Evolutionary conservation across 2,113 vertebrate genomes (phyloP).

Genomic region (Caranx melampygus): DNA sequence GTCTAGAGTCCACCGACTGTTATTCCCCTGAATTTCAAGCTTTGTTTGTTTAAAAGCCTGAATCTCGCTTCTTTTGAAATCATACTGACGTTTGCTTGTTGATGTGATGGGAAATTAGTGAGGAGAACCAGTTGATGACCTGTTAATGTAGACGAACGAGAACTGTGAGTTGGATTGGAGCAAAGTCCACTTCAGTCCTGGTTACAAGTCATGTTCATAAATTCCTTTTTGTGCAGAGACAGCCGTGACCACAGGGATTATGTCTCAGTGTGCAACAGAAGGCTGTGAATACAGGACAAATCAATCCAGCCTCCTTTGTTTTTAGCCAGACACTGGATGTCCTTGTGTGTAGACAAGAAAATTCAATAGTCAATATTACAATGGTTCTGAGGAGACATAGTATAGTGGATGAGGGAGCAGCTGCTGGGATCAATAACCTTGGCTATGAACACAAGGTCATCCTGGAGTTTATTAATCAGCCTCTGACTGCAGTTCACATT

Average conservation of each 20-base stretch:
- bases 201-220: background rate
- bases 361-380: conserved; percentile 58
- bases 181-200: background rate
- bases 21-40: too few species aligned
- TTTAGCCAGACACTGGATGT: conserved; percentile 25
- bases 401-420: conserved; percentile 51
- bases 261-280: background rate
- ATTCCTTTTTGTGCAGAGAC: background rate
- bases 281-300: conserved; percentile 35
- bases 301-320: conserved; percentile 38
- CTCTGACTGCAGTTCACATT: too few species aligned
- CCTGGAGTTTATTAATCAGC: background rate
- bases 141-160: too few species aligned
- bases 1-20: too few species aligned
- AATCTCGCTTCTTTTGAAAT: too few species aligned
- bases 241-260: background rate
- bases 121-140: too few species aligned
- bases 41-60: too few species aligned
- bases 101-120: too few species aligned
- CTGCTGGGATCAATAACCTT: conserved; percentile 59
- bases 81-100: too few species aligned
- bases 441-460: conserved; percentile 19
- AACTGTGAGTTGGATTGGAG: too few species aligned
- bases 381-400: conserved; percentile 33
- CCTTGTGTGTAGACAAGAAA: conserved; percentile 21